phyloP scores from a whole-genome alignment of 1,140 invertebrate genomes.

The Chironomus tepperi region DNA sequence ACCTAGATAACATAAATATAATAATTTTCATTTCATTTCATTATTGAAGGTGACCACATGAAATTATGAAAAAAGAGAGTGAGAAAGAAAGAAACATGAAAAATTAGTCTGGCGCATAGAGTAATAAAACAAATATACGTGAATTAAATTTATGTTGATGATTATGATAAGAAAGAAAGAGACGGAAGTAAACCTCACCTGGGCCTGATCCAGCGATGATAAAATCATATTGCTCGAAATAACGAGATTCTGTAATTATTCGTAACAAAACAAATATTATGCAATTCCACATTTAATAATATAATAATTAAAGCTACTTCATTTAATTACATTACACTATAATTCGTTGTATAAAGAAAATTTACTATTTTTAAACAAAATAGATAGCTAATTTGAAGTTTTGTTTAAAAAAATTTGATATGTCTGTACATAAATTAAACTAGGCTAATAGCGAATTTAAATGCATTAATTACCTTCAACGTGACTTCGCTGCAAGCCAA shows the following conservation, averaged over 20 bases:
- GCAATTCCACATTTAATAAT: background rate
- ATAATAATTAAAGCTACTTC: background rate
- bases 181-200: background rate
- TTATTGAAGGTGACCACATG: background rate
- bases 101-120: too few relatives aligned
- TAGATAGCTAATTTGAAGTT: background rate
- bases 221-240: constrained; percentile 30
- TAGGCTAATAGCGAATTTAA: background rate
- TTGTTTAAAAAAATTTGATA: background rate
- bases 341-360: background rate
- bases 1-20: background rate
- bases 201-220: constrained; percentile 25
- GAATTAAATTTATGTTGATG: too few relatives aligned
- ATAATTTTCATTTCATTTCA: constrained; percentile 5
- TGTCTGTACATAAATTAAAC: too few relatives aligned
- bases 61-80: background rate
- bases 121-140: too few relatives aligned
- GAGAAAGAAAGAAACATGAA: too few relatives aligned
- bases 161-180: too few relatives aligned
- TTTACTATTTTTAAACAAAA: background rate
- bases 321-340: constrained; percentile 12
- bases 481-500: background rate
- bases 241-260: background rate
- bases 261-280: background rate
- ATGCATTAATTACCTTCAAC: background rate